Conservation (phyloP, 2,888 invertebrate genomes). For the Augiades crinisus region DNA sequence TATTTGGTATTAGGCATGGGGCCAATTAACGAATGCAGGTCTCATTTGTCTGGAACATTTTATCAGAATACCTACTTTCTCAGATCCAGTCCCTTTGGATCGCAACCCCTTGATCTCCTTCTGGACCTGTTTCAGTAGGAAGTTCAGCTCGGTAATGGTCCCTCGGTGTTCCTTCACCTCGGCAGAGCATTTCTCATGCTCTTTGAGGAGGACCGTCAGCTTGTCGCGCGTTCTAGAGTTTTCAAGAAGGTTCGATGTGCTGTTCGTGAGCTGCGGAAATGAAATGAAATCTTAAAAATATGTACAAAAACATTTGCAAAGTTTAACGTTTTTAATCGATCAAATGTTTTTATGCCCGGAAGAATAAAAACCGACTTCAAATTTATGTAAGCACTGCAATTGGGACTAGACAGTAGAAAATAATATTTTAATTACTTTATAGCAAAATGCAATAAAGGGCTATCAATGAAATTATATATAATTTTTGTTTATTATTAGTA, state of each 20-base stretch:
- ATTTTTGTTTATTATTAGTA: too few species aligned
- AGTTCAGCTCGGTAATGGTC: slow-evolving; percentile 75
- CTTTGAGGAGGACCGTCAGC: slow-evolving; percentile 75
- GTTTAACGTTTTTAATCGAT: neutral
- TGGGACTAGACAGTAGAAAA: too few species aligned
- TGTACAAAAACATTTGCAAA: too few species aligned
- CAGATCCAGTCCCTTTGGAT: slow-evolving; percentile 48
- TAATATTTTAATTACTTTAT: too few species aligned
- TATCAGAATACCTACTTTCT: slow-evolving; percentile 42
- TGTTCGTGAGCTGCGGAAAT: slow-evolving; percentile 72
- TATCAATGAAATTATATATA: too few species aligned
- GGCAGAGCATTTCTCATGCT: slow-evolving; percentile 76
- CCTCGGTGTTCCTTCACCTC: slow-evolving; percentile 73
- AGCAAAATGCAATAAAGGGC: too few species aligned
- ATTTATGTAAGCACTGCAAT: too few species aligned
- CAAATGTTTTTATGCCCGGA: neutral
- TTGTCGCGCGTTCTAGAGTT: slow-evolving; percentile 76
- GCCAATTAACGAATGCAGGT: too few species aligned
- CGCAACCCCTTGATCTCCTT: slow-evolving; percentile 68
- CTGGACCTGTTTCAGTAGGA: slow-evolving; percentile 78
- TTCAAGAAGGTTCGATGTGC: slow-evolving; percentile 78
- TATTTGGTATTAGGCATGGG: too few species aligned
- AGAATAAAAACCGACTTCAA: too few species aligned
- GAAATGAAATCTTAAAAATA: too few species aligned
- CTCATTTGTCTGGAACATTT: neutral